Evolutionary conservation across 2,797 vertebrate species (phyloP), one percentile per base, ranked within the genome.

Genomic region (Paguma larvata): DNA sequence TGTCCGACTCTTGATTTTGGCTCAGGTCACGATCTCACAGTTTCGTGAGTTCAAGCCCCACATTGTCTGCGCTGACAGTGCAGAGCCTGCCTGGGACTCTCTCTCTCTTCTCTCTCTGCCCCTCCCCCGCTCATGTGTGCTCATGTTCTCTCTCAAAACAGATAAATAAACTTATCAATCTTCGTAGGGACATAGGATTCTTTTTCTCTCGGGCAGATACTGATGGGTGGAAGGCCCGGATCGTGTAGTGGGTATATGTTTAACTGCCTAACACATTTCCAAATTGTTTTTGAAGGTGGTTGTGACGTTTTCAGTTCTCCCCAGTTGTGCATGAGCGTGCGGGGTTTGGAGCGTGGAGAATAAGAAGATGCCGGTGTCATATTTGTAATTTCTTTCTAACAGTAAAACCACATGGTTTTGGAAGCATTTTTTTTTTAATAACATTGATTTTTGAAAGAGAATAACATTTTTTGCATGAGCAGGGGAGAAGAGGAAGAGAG

Each of bases 231-330:
- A 80, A 70, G 94, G 83, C n/a, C 82, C 88, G n/a, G 41, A 65
- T 77, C 19, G 16, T 32, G 21, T 84, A 48, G 41, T 30, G 34
- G 34, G 23, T 80, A 18, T 80, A 4, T 30, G 56, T 89, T 86
- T 86, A 63, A 56, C 46, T 72, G 72, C 51, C 91, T 65, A 92
- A 87, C 83, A 85, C 51, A 88, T 53, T 90, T 90, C 51, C 41
- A 85, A 48, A 65, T 46, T 83, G n/a, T 41, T 59, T 73, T 73
- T 38, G 48, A 77, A 92, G 80, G 65, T 77, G 65, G 56, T 25
- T 27, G 2, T 83, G 3, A 18, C 18, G 3, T 78, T 85, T 85
- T 59, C 5, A 6, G 18, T 77, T 93, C 70, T 84, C 11, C 30
- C 5, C 53, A 82, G 62, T 41, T 1, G 6, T 27, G 18, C 72